Conservation (phyloP, 1,140 invertebrate species). For the Rhyzopertha dominica region DNA sequence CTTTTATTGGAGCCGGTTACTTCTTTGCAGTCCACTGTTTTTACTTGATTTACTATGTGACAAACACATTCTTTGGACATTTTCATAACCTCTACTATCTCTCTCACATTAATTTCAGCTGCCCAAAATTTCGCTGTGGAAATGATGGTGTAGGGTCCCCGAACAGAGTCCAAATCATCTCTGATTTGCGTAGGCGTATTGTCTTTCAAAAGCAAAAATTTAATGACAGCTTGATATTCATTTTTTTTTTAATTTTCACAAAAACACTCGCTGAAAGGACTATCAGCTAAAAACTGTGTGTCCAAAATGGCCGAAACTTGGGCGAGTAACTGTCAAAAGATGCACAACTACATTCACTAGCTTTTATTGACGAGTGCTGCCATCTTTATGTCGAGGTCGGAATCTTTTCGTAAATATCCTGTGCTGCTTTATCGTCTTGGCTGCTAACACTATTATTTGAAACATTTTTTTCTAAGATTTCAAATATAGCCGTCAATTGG, state of each 20-base stretch:
- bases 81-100: too few relatives aligned
- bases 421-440: too few relatives aligned
- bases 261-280: constrained; percentile 7
- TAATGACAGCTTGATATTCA: constrained; percentile 22
- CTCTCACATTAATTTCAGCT: constrained; percentile 25
- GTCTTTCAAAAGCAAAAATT: constrained; percentile 25
- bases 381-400: too few relatives aligned
- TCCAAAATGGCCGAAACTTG: too few relatives aligned
- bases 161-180: constrained; percentile 24
- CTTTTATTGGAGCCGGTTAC: constrained; percentile 39
- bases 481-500: too few relatives aligned
- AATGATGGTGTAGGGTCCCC: constrained; percentile 35
- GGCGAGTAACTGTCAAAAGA: constrained; percentile 1
- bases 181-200: constrained; percentile 27
- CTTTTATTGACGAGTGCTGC: constrained; percentile 9
- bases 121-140: constrained; percentile 34
- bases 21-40: constrained; percentile 44
- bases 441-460: too few relatives aligned
- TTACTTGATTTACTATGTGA: constrained; percentile 42
- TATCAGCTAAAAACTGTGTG: constrained; percentile 12
- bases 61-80: too few relatives aligned
- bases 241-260: constrained; percentile 24
- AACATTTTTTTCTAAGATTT: too few relatives aligned
- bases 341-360: neutral
- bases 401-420: too few relatives aligned